Evolutionary conservation across 2,797 vertebrate genomes (phyloP), one percentile per base, ranked within the genome.

Genomic region (Lateolabrax maculatus): DNA sequence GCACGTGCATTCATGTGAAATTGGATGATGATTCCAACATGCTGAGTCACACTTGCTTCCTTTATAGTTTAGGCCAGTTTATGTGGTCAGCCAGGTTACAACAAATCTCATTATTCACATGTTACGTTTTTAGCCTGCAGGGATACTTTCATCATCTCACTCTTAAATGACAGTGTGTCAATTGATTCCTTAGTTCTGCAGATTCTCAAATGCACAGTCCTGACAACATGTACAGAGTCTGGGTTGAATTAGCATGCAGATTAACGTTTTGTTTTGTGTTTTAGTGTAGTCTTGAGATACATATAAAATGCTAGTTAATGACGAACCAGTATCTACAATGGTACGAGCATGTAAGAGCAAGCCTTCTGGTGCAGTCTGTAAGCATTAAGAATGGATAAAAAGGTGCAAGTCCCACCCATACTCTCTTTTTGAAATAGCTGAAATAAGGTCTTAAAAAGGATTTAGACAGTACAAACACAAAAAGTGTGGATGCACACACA

Each of bases 361-460:
- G 80, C 61, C 63, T 29, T 62, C 19, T 71, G 19, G 37, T 79
- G 34, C n/a, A 64, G 71, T 43, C 36, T 73, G 34, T 41, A 43
- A 69, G 56, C 48, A 25, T 11, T 18, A 23, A 6, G 64, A 84
- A 82, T 74, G 49, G 49, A 36, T 71, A 12, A 58, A 75, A 66
- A 78, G 46, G 69, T 58, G 48, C 53, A 57, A 70, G 61, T 63
- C 49, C 53, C 72, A 48, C 71, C 48, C 68, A 72, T 65, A 21
- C 11, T 9, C 21, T 65, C 18, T 23, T 68, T 60, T 69, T 41
- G 1, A 55, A 13, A 63, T 57, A 9, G 31, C 37, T 71, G 27
- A 71, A 87, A 71, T 67, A 46, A 60, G 31, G 29, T 55, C 61
- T 79, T 77, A n/a, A 68, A 34, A 87, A 78, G 37, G 51, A 74